Percentiles rank a stretch among this genome's conserved stretches.
phyloP scores from a whole-genome alignment of 1,140 invertebrate genomes.

The Gonioctena quinquepunctata region DNA sequence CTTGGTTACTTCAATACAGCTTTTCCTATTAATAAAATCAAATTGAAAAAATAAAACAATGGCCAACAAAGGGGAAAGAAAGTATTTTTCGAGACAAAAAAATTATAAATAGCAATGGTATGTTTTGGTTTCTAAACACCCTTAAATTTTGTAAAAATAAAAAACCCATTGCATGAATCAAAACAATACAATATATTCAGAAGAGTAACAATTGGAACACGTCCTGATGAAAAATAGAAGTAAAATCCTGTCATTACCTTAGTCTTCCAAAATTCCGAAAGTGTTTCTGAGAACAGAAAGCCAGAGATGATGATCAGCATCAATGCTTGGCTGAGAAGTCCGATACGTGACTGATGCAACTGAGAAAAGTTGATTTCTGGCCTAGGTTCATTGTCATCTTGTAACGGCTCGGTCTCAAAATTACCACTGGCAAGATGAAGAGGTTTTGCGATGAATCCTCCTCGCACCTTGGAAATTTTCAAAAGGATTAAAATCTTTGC shows the following conservation, averaged over 20 bases:
- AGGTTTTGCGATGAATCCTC: conserved; percentile 56
- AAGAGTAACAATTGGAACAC: too few species aligned
- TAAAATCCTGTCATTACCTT: conserved; percentile 72
- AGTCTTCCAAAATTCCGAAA: conserved; percentile 90
- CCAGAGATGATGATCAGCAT: conserved; percentile 83
- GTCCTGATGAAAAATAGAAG: too few species aligned
- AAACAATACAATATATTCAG: too few species aligned
- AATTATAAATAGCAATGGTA: too few species aligned
- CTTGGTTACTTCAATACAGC: too few species aligned
- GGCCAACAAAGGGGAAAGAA: too few species aligned
- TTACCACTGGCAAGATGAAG: conserved; percentile 51
- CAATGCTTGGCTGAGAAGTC: conserved; percentile 84
- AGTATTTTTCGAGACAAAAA: too few species aligned
- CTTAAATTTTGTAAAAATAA: too few species aligned
- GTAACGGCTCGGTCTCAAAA: conserved; percentile 53
- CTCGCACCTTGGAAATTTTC: conserved; percentile 46
- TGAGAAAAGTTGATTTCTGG: conserved; percentile 81
- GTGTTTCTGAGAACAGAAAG: conserved; percentile 87
- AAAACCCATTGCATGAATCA: too few species aligned
- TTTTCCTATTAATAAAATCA: too few species aligned
- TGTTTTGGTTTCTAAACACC: too few species aligned
- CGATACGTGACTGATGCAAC: conserved; percentile 85
- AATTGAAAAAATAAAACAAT: too few species aligned
- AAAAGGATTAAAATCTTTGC: neutral
- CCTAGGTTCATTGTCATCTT: conserved; percentile 34